phyloP scores from a whole-genome alignment of 1,140 invertebrate species.

The Teleogryllus occipitalis region DNA sequence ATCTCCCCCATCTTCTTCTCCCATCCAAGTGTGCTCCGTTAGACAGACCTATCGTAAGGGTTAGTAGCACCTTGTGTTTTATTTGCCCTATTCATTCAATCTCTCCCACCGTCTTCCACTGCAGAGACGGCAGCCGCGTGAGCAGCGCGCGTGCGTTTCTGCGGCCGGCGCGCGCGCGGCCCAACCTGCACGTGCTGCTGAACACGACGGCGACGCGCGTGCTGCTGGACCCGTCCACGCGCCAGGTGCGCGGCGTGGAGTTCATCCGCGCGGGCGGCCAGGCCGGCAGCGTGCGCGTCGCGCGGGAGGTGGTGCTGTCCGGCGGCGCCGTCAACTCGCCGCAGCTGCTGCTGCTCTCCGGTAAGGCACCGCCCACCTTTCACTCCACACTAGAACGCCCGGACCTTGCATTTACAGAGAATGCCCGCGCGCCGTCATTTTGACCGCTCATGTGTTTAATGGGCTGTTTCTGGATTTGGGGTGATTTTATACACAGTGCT shows the following conservation, averaged over 20 bases:
- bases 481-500: too few species aligned
- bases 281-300: conserved; percentile 20
- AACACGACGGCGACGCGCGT: conserved; percentile 55
- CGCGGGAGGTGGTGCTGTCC: conserved; percentile 52
- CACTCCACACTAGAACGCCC: too few species aligned
- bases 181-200: conserved; percentile 60
- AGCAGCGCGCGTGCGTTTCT: conserved; percentile 57
- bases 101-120: conserved; percentile 28
- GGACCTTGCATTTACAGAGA: too few species aligned
- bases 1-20: too few species aligned
- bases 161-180: conserved; percentile 44
- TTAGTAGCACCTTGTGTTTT: too few species aligned
- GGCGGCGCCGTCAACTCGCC: conserved; percentile 55
- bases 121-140: conserved; percentile 52
- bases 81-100: too few species aligned
- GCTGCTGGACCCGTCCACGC: conserved; percentile 25
- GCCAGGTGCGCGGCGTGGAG: conserved; percentile 35
- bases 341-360: conserved; percentile 58
- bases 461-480: too few species aligned
- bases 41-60: too few species aligned
- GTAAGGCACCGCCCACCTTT: conserved; percentile 33
- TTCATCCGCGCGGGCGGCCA: conserved; percentile 39
- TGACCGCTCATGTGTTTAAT: too few species aligned
- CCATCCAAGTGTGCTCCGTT: too few species aligned
- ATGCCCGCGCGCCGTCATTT: too few species aligned